Evolutionary conservation across 2,113 vertebrate genomes (phyloP).

Genomic region (Ptychochromis oligacanthus): DNA sequence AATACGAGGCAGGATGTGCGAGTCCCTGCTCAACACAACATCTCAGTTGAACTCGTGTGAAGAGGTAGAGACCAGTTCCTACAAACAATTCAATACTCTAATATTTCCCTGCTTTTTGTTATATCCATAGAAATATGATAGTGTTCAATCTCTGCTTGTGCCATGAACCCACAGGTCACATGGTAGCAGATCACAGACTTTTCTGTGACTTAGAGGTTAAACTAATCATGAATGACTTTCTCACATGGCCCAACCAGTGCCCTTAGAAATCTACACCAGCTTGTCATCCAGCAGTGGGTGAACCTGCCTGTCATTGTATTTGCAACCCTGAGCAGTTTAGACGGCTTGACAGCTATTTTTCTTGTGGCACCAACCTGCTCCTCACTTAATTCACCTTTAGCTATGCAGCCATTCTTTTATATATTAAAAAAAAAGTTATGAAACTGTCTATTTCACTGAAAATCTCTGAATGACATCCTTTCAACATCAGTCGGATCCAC

Average conservation of each 20-base stretch:
- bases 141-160: constrained; percentile 69
- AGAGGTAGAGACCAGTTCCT: constrained; percentile 29
- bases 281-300: constrained; percentile 43
- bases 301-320: constrained; percentile 51
- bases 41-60: constrained; percentile 48
- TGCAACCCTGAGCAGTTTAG: background rate
- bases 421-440: background rate
- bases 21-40: constrained; percentile 35
- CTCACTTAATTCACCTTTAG: background rate
- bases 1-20: background rate
- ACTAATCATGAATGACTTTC: constrained; percentile 76
- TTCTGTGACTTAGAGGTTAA: constrained; percentile 71
- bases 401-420: background rate
- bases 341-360: background rate
- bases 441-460: background rate
- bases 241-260: constrained; percentile 46
- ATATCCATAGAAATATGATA: constrained; percentile 75
- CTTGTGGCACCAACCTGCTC: background rate
- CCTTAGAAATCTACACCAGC: constrained; percentile 63
- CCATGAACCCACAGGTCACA: constrained; percentile 73
- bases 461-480: background rate
- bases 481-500: background rate
- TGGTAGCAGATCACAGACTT: constrained; percentile 76
- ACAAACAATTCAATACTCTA: constrained; percentile 77
- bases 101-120: constrained; percentile 74